Conservation (phyloP, 2,797 vertebrate genomes). For the Furcifer pardalis region DNA sequence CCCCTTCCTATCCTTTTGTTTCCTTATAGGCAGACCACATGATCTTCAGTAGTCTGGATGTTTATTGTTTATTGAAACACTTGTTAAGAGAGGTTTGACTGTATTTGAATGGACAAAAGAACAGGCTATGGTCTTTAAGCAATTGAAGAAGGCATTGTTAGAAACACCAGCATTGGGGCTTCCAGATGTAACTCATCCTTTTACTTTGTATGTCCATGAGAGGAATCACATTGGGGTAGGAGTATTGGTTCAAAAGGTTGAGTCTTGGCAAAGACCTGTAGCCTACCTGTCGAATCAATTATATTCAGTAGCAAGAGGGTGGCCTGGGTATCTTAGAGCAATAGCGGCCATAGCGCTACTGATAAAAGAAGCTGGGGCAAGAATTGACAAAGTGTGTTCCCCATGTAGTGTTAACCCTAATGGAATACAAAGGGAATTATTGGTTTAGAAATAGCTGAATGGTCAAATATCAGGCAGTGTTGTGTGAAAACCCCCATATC, state of each 20-base stretch:
- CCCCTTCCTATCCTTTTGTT: too few species aligned
- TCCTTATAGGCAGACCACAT: too few species aligned
- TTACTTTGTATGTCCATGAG: neutral
- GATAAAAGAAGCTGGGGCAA: neutral
- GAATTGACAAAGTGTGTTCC: neutral
- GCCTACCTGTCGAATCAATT: neutral
- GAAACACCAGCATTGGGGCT: neutral
- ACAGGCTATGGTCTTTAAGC: too few species aligned
- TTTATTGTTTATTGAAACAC: too few species aligned
- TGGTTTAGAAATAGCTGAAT: neutral
- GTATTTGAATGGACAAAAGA: too few species aligned
- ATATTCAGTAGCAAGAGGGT: neutral
- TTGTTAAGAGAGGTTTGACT: too few species aligned
- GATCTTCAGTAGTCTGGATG: too few species aligned
- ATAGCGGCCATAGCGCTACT: neutral
- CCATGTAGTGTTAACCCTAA: neutral
- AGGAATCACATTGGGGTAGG: neutral
- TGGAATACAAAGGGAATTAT: neutral
- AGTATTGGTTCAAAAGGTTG: neutral
- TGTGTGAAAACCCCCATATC: neutral
- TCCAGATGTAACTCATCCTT: neutral
- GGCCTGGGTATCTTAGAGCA: neutral
- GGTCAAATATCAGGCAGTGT: too few species aligned
- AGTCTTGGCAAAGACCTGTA: neutral
- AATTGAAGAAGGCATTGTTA: neutral